Percentiles rank a stretch among this genome's conserved stretches.
These are phyloP conservation scores for Apostichopus leukothele DNA, from an alignment of 53 echinoderm and acorn worm species.

Conservation along the genomic window DNA sequence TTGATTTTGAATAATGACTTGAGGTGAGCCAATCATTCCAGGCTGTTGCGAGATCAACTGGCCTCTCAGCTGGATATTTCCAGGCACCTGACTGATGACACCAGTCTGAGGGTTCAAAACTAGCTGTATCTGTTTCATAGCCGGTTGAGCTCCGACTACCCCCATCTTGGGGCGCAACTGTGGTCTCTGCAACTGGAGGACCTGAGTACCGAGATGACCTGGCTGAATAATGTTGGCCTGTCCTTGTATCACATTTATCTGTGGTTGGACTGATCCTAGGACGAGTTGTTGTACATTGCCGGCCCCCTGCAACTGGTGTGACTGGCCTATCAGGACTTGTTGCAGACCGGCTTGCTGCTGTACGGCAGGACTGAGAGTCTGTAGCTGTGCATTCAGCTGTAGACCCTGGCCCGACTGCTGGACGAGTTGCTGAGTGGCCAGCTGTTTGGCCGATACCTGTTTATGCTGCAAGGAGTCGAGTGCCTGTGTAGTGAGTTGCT, in stretches of 20 bases:
- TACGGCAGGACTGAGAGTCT: background rate
- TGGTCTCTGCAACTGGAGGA: conserved; percentile 14
- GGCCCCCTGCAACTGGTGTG: background rate
- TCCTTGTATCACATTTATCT: conserved; percentile 23
- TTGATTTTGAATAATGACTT: conserved; percentile 44
- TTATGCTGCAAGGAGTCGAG: background rate
- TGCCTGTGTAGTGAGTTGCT: background rate
- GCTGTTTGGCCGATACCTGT: background rate
- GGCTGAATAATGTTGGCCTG: conserved; percentile 16
- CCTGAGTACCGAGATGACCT: background rate
- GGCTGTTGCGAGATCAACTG: conserved; percentile 43
- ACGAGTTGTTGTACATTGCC: conserved; percentile 23
- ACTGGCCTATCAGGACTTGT: conserved; percentile 6
- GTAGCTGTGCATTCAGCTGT: conserved; percentile 12
- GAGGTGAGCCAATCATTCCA: conserved; percentile 8
- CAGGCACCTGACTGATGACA: conserved; percentile 26
- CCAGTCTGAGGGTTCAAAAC: conserved; percentile 46
- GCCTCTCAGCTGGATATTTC: conserved; percentile 38
- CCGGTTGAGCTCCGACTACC: background rate
- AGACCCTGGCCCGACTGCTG: background rate
- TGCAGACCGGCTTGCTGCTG: conserved; percentile 26
- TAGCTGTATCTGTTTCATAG: conserved; percentile 41
- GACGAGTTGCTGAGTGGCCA: background rate
- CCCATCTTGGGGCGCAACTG: conserved; percentile 33
- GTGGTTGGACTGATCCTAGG: conserved; percentile 28